Conservation (phyloP, 2,888 invertebrate species). For the Euplagia quadripunctaria region DNA sequence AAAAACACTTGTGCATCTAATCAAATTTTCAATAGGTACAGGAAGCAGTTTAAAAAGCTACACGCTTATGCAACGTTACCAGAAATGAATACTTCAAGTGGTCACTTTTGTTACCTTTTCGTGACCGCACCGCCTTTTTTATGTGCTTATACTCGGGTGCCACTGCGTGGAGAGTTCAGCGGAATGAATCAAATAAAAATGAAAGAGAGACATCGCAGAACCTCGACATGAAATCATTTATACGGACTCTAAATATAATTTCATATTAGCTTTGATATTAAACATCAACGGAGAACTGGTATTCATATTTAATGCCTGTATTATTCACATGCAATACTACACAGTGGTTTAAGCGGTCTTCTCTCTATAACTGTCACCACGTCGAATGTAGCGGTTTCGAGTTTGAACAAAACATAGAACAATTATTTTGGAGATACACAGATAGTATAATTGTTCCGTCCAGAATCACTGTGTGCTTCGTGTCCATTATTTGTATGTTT, state of each 20-base stretch:
- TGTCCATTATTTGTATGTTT: too few relatives aligned
- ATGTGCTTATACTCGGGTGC: background rate
- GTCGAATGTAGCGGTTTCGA: background rate
- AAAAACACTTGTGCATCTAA: background rate
- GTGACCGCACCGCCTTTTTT: background rate
- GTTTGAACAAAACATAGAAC: too few relatives aligned
- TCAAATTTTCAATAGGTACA: background rate
- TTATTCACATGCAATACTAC: background rate
- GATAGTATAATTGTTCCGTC: background rate
- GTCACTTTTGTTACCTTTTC: background rate
- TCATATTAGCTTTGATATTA: background rate
- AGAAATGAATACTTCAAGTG: background rate
- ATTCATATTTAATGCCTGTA: background rate
- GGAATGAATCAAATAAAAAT: slow-evolving; percentile 3
- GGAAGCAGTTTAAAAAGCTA: too few relatives aligned
- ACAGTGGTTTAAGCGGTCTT: background rate
- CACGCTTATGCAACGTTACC: background rate
- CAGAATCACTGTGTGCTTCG: background rate
- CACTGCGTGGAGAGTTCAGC: background rate
- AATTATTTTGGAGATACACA: background rate
- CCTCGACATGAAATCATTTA: background rate
- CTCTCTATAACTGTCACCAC: background rate
- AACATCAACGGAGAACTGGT: background rate
- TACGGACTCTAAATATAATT: background rate
- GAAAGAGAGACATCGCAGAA: background rate